Evolutionary conservation across 2,113 vertebrate genomes (phyloP), one percentile per base, ranked within the genome.

Genomic region (Nymphicus hollandicus): DNA sequence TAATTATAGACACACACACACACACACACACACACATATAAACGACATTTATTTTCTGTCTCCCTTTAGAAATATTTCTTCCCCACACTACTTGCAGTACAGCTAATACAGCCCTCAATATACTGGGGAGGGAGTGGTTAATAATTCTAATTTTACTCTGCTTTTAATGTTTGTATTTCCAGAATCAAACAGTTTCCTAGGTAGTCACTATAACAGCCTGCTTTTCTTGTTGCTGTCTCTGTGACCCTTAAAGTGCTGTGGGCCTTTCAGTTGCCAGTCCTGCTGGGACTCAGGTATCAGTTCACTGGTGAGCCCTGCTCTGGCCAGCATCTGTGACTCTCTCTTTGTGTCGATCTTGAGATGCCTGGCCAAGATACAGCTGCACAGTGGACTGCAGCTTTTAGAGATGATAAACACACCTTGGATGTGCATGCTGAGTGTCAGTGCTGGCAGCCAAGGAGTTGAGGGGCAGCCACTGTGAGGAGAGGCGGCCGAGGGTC

Each of bases 291-390:
- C 14, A 5, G 14, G 29, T 17, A 19, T 28, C 31, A 37, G 41
- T 31, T 72, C 33, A 39, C 10, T 1, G 3, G 10, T 2, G 13
- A 60, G 43, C 20, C 39, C 25, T 89, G 15, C 33, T 65, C 53
- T 9, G 9, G 7, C 46, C 8, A 41, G 8, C 8, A 17, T 43
- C 55, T 0, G 0, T 1, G 1, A n/a, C 60, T 61, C 24, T 60
- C 1, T 39, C 24, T 65, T 37, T 10, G 1, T 1, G 1, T 2
- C 50, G 29, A 9, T 16, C 56, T 60, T 46, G 43, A 72, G 35
- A 19, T 13, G 19, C 1, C 6, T 2, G 5, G 11, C 22, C 12
- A 31, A 33, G 65, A 47, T 14, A 28, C 13, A 61, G 11, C 41
- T 66, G 17, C 52, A 28, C 58, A 6, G 3, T 25, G 43, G 22